These are phyloP conservation scores for Synanthedon tipuliformis DNA, from an alignment of 2,888 invertebrate genomes.

Conservation along the genomic window DNA sequence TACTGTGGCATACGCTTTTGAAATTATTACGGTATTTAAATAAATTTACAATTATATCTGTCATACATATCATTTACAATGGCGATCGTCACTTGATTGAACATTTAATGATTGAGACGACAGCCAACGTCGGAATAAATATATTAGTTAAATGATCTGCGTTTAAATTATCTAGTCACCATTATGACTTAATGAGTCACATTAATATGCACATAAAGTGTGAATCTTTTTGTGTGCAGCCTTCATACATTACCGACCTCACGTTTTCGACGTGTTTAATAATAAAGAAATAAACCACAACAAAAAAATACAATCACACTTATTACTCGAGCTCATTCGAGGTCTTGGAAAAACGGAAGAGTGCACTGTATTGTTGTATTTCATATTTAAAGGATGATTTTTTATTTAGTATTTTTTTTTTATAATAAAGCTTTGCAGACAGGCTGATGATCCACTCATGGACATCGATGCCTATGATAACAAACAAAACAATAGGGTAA, in stretches of 20 bases:
- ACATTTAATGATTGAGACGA: too few relatives aligned
- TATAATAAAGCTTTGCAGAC: not conserved
- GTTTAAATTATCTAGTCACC: too few relatives aligned
- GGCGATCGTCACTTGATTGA: too few relatives aligned
- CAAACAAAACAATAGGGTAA: too few relatives aligned
- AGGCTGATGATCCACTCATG: not conserved
- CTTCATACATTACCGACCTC: not conserved
- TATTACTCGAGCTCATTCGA: not conserved
- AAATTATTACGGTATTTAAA: too few relatives aligned
- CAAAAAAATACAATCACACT: not conserved
- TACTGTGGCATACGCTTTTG: too few relatives aligned
- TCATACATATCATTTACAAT: too few relatives aligned
- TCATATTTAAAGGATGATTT: not conserved
- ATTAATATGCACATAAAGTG: too few relatives aligned
- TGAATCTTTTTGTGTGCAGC: not conserved
- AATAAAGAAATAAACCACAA: not conserved
- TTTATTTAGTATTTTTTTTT: not conserved
- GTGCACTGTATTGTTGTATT: not conserved
- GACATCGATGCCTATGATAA: not conserved
- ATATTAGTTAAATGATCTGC: too few relatives aligned
- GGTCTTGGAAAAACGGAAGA: not conserved
- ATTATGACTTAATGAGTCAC: too few relatives aligned
- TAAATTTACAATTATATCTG: too few relatives aligned
- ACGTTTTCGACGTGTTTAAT: not conserved
- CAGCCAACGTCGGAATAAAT: too few relatives aligned